Evolutionary conservation across 2,888 invertebrate species (phyloP).

Genomic region (Phasia obesa): DNA sequence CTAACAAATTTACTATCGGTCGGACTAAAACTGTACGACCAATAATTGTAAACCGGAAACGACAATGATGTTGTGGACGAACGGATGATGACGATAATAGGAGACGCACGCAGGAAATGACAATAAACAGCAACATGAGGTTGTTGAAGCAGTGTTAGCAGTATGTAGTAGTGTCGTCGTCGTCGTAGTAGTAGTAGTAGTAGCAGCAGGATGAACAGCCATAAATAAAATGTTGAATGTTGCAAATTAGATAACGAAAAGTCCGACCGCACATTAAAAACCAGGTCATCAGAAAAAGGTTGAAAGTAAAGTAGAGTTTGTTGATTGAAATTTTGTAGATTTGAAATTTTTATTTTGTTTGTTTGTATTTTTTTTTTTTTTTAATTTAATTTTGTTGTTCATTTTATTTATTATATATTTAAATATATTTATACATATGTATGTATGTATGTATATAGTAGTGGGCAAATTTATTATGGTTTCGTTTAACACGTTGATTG

Average conservation of each 20-base stretch:
- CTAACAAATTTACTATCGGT: constrained; percentile 99
- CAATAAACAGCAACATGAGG: constrained; percentile 1
- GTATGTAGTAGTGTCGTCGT: constrained; percentile 72
- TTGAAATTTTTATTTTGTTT: not conserved
- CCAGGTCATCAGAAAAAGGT: constrained; percentile 40
- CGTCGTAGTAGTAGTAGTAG: not conserved
- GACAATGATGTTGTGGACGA: constrained; percentile 22
- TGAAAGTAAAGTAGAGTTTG: constrained; percentile 71
- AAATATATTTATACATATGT: not conserved
- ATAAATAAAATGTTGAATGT: constrained; percentile 35
- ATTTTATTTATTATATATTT: constrained; percentile 13
- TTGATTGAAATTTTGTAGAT: constrained; percentile 55
- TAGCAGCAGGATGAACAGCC: constrained; percentile 72
- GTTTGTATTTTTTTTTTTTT: not conserved
- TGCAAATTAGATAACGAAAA: constrained; percentile 26
- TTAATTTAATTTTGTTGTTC: not conserved
- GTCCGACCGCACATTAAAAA: constrained; percentile 15
- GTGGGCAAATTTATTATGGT: no score
- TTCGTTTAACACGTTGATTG: constrained; percentile 16
- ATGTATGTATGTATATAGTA: no score
- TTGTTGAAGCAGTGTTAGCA: not conserved
- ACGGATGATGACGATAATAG: constrained; percentile 4
- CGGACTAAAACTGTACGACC: constrained; percentile 94
- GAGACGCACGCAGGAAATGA: constrained; percentile 32
- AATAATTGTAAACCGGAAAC: constrained; percentile 35